A percentile compares a stretch with the other conserved stretches of the same genome.
phyloP scores from a whole-genome alignment of 2,113 vertebrate genomes.

The Probosciger aterrimus region DNA sequence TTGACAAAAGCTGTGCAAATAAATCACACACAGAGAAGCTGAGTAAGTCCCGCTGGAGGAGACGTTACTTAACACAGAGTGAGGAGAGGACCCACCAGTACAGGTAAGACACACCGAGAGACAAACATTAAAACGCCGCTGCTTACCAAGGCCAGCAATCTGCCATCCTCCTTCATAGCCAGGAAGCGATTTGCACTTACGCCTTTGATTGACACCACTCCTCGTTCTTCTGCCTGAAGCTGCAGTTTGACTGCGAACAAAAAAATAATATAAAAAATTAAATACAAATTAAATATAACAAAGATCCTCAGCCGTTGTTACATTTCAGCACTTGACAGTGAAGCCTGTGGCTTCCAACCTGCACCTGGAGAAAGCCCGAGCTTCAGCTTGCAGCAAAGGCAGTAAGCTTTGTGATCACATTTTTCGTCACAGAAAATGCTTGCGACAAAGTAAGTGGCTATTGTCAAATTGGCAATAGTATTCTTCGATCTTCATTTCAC shows the following conservation, averaged over 20 bases:
- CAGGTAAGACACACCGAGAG: not conserved
- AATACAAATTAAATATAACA: too few species aligned
- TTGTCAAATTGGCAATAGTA: rapidly evolving
- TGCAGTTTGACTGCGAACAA: conserved; percentile 87
- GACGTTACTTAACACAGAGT: not conserved
- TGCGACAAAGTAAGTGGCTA: not conserved
- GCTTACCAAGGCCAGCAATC: conserved; percentile 90
- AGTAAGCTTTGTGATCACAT: not conserved
- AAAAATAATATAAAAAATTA: not conserved
- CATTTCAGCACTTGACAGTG: not conserved
- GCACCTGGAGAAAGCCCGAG: not conserved
- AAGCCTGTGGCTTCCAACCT: not conserved
- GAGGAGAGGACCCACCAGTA: not conserved
- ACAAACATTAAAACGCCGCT: not conserved
- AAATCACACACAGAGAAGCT: not conserved
- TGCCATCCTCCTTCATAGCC: conserved; percentile 93
- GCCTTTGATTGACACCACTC: conserved; percentile 95
- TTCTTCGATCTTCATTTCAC: not conserved
- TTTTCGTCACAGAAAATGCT: not conserved
- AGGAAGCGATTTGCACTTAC: conserved; percentile 90
- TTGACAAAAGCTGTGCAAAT: not conserved
- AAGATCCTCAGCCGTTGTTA: not conserved
- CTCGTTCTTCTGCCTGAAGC: conserved; percentile 91
- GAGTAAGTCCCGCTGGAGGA: not conserved
- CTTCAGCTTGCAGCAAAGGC: not conserved